These are phyloP conservation scores for Adela reaumurella DNA, from an alignment of 2,888 invertebrate genomes.

Conservation along the genomic window DNA sequence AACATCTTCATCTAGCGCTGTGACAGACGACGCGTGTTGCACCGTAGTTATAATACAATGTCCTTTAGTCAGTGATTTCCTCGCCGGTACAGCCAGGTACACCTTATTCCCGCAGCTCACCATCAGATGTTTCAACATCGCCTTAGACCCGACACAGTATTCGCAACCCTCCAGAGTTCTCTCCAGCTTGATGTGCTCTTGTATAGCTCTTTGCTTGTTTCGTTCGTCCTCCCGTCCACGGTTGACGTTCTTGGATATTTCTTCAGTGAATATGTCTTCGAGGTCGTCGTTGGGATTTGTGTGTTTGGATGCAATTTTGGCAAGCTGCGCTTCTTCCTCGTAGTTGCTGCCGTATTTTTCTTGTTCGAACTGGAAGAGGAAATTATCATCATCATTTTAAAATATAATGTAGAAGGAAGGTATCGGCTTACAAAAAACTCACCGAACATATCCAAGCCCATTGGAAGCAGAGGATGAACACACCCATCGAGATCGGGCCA, in stretches of 20 bases:
- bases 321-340: slow-evolving; percentile 78
- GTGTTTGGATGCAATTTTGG: slow-evolving; percentile 66
- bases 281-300: slow-evolving; percentile 69
- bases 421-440: too few relatives aligned
- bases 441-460: too few relatives aligned
- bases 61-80: slow-evolving; percentile 75
- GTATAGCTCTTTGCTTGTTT: slow-evolving; percentile 65
- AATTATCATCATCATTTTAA: background rate
- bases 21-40: slow-evolving; percentile 74
- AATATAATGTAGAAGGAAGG: background rate
- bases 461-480: too few relatives aligned
- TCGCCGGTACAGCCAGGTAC: slow-evolving; percentile 80
- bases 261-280: slow-evolving; percentile 82
- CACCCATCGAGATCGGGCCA: too few relatives aligned
- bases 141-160: slow-evolving; percentile 77
- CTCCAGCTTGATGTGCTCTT: slow-evolving; percentile 67
- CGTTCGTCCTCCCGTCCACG: slow-evolving; percentile 58
- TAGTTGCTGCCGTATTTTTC: slow-evolving; percentile 78
- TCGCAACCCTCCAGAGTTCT: slow-evolving; percentile 75
- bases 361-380: slow-evolving; percentile 62
- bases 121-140: slow-evolving; percentile 80
- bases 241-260: slow-evolving; percentile 65
- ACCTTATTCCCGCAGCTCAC: slow-evolving; percentile 76
- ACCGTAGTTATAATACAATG: slow-evolving; percentile 87
- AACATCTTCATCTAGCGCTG: slow-evolving; percentile 89